Percentiles rank a stretch among this genome's conserved stretches.
Evolutionary conservation across 1,140 invertebrate species (phyloP).

Genomic region (Camponotus pennsylvanicus): DNA sequence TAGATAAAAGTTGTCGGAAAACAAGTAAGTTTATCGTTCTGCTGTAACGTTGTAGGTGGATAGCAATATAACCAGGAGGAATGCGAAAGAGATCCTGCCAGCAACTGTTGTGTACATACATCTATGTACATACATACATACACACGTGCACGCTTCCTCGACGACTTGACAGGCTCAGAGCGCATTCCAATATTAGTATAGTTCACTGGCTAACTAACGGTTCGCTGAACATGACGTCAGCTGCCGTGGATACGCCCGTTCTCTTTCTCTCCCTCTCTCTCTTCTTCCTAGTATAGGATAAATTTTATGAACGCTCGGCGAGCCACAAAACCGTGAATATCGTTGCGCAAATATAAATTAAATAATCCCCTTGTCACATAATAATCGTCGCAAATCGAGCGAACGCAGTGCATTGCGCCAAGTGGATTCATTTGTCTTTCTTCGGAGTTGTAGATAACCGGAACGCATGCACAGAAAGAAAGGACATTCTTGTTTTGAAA

Average conservation of each 20-base stretch:
- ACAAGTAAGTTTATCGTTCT: conserved; percentile 54
- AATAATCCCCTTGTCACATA: conserved; percentile 36
- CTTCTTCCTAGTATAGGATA: conserved; percentile 1
- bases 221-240: conserved; percentile 63
- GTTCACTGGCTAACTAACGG: conserved; percentile 69
- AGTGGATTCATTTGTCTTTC: conserved; percentile 18
- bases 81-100: conserved; percentile 28
- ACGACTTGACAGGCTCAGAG: conserved; percentile 53
- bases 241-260: conserved; percentile 41
- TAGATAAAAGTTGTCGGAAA: conserved; percentile 55
- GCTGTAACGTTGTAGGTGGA: conserved; percentile 30
- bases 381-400: conserved; percentile 43
- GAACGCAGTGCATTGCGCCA: conserved; percentile 2
- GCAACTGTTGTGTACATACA: conserved; percentile 22
- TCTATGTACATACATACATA: neutral
- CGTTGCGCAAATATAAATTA: conserved; percentile 61
- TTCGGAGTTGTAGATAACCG: neutral
- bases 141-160: neutral
- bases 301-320: conserved; percentile 62
- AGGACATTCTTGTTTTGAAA: too few relatives aligned
- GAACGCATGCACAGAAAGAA: neutral
- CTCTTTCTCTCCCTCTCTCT: conserved; percentile 17
- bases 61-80: conserved; percentile 25
- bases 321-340: conserved; percentile 50
- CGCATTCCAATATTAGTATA: conserved; percentile 69